Percentiles rank a stretch among this genome's conserved stretches.
Conservation (phyloP, 2,888 invertebrate species). For the Bombylius discolor region DNA sequence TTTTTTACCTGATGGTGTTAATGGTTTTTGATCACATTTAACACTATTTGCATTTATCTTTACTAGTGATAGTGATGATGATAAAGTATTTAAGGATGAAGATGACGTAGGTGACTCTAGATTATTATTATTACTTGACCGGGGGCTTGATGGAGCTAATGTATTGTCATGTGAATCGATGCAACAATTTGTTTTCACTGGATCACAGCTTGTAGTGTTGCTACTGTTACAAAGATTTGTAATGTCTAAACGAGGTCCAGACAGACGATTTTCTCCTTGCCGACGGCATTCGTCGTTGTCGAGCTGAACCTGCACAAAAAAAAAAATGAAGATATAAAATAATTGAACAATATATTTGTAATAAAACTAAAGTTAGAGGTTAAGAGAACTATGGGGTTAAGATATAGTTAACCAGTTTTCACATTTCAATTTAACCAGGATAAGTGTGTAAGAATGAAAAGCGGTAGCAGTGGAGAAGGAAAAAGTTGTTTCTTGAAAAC, state of each 20-base stretch:
- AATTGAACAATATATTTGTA: no score
- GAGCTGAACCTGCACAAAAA: constrained; percentile 31
- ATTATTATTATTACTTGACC: constrained; percentile 16
- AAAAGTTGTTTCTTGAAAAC: no score
- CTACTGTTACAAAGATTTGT: constrained; percentile 27
- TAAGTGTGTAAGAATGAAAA: no score
- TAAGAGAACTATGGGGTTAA: no score
- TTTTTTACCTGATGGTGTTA: constrained; percentile 32
- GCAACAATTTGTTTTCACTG: constrained; percentile 20
- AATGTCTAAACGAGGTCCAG: constrained; percentile 30
- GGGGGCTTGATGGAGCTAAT: constrained; percentile 23
- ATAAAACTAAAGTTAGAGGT: no score
- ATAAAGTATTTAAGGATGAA: constrained; percentile 12
- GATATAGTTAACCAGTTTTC: no score
- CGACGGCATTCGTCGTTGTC: constrained; percentile 38
- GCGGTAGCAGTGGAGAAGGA: no score
- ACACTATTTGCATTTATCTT: constrained; percentile 5
- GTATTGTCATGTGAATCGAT: constrained; percentile 29
- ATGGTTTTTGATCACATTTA: constrained; percentile 27
- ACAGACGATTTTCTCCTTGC: constrained; percentile 29
- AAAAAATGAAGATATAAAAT: no score
- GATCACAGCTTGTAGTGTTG: constrained; percentile 16
- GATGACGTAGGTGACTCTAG: constrained; percentile 4
- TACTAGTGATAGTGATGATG: constrained; percentile 7
- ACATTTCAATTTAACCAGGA: no score